Percentiles rank a stretch among this genome's conserved stretches.
These are phyloP conservation scores for Lydus trimaculatus DNA, from an alignment of 2,888 invertebrate genomes.

Conservation along the genomic window DNA sequence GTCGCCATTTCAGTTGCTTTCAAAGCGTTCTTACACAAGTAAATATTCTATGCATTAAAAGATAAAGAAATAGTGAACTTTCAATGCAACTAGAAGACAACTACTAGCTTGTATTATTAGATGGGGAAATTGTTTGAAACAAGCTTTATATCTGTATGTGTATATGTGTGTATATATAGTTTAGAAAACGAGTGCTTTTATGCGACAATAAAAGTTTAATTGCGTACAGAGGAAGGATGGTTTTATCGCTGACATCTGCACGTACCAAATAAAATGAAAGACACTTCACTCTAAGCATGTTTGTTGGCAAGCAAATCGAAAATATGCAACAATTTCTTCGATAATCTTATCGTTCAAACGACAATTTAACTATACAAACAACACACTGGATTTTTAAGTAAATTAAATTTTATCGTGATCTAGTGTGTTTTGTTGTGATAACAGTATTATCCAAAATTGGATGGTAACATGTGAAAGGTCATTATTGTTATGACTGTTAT, in stretches of 20 bases:
- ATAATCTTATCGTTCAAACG: not conserved
- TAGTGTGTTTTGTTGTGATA: not conserved
- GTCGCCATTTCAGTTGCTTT: conserved; percentile 11
- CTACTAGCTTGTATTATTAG: conserved; percentile 10
- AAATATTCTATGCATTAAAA: not conserved
- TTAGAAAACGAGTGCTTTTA: conserved; percentile 45
- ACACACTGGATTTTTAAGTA: not conserved
- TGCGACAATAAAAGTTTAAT: conserved; percentile 50
- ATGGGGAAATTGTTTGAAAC: conserved; percentile 42
- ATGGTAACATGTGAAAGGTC: not conserved
- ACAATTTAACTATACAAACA: not conserved
- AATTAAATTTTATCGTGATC: not conserved
- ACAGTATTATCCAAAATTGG: not conserved
- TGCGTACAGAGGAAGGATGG: conserved; percentile 42
- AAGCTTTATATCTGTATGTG: conserved; percentile 44
- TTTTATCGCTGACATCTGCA: conserved; percentile 47
- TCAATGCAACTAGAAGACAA: not conserved
- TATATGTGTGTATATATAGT: conserved; percentile 46
- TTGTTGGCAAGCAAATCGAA: not conserved
- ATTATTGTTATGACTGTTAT: conserved; percentile 22
- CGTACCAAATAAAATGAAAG: conserved; percentile 41
- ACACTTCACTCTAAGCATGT: not conserved
- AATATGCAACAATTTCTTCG: not conserved
- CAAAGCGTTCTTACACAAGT: not conserved
- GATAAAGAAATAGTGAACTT: not conserved